A percentile compares a stretch with the other conserved stretches of the same genome.
Conservation (phyloP, 2,113 vertebrate species). For the Crotalus horridus region DNA sequence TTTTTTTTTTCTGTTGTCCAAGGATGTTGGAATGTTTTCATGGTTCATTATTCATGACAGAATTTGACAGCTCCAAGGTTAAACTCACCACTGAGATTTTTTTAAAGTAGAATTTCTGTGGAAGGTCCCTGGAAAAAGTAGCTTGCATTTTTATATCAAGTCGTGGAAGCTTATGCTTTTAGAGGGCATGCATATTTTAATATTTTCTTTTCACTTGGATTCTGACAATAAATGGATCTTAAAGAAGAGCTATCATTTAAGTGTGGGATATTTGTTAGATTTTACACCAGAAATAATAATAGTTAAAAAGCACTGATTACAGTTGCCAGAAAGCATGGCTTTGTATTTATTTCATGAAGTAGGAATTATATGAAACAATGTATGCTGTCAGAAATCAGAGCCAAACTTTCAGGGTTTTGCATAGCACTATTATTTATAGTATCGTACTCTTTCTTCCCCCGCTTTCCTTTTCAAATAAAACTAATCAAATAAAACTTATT, state of each 20-base stretch:
- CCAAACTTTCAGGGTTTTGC: not conserved
- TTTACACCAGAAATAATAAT: not conserved
- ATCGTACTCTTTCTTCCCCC: not conserved
- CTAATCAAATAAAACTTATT: not conserved
- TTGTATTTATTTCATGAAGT: not conserved
- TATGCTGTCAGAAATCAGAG: not conserved
- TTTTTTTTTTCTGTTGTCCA: constrained; percentile 47
- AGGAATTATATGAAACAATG: not conserved
- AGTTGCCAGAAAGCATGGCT: not conserved
- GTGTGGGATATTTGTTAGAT: not conserved
- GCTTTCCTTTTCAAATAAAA: not conserved
- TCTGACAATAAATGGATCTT: not conserved
- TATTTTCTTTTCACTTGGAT: constrained; percentile 6
- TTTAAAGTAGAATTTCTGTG: constrained; percentile 30
- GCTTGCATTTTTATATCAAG: constrained; percentile 27
- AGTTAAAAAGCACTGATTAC: not conserved
- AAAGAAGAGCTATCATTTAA: not conserved
- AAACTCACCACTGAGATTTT: constrained; percentile 46
- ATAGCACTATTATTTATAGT: not conserved
- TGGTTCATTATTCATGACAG: constrained; percentile 61
- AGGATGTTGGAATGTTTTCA: constrained; percentile 57
- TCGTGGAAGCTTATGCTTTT: not conserved
- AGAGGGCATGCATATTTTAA: not conserved
- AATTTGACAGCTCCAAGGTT: constrained; percentile 63
- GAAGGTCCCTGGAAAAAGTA: constrained; percentile 10